Evolutionary conservation across 2,888 invertebrate genomes (phyloP).

Genomic region (Eupithecia centaureata): DNA sequence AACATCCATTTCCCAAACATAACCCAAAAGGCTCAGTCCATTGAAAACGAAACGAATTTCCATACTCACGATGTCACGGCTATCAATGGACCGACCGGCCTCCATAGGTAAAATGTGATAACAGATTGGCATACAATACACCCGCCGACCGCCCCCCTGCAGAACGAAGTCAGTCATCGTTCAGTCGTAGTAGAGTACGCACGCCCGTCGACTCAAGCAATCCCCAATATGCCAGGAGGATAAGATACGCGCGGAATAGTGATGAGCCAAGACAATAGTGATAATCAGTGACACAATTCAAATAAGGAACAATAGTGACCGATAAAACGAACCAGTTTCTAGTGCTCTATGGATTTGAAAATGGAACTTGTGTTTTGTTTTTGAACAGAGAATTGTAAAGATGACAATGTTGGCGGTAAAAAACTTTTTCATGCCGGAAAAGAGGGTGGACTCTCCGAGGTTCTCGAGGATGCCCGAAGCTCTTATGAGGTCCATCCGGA

Average conservation of each 20-base stretch:
- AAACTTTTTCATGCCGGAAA: constrained; percentile 89
- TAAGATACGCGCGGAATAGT: constrained; percentile 51
- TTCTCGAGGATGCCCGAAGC: constrained; percentile 89
- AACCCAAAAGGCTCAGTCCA: constrained; percentile 19
- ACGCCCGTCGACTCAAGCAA: constrained; percentile 31
- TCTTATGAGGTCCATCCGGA: constrained; percentile 88
- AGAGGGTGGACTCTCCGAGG: constrained; percentile 82
- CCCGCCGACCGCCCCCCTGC: constrained; percentile 18
- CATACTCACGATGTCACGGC: constrained; percentile 39
- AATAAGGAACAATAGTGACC: constrained; percentile 47
- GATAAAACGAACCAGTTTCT: constrained; percentile 29
- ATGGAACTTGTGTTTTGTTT: constrained; percentile 11
- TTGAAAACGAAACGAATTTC: constrained; percentile 33
- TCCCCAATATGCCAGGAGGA: constrained; percentile 48
- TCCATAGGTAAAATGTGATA: constrained; percentile 61
- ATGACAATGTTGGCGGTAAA: constrained; percentile 87
- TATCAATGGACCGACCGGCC: constrained; percentile 53
- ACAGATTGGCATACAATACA: constrained; percentile 49
- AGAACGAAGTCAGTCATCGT: constrained; percentile 30
- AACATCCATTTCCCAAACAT: constrained; percentile 23
- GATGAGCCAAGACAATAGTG: constrained; percentile 57
- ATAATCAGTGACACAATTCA: constrained; percentile 45
- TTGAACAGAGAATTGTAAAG: constrained; percentile 11
- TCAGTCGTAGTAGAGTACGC: constrained; percentile 31
- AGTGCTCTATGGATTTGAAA: constrained; percentile 29